Evolutionary conservation across 1,140 invertebrate species (phyloP).

Genomic region (Sycophila sp.): DNA sequence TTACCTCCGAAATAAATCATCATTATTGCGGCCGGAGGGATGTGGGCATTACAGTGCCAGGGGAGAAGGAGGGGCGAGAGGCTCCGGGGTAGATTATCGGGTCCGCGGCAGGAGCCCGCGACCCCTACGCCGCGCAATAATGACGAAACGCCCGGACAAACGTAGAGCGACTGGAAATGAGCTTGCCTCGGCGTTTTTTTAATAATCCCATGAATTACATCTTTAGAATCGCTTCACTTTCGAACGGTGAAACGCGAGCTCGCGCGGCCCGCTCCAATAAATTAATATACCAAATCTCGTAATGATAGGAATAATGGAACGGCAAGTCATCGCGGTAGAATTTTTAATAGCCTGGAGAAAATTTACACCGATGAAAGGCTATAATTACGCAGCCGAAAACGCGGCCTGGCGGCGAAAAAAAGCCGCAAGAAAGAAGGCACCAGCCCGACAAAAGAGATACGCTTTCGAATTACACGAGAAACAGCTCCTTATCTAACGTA

Average conservation of each 20-base stretch:
- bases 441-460: constrained; percentile 9
- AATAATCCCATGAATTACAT: no score
- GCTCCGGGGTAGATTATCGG: constrained; percentile 20
- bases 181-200: no score
- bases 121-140: not conserved
- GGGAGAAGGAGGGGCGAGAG: not conserved
- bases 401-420: not conserved
- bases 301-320: not conserved
- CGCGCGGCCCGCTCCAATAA: no score
- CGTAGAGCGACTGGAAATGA: not conserved
- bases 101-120: constrained; percentile 1
- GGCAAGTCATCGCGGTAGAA: constrained; percentile 23
- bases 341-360: not conserved
- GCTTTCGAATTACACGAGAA: constrained; percentile 33
- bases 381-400: constrained; percentile 24
- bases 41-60: constrained; percentile 57
- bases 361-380: constrained; percentile 16
- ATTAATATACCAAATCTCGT: no score
- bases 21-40: constrained; percentile 62
- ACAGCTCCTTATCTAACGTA: constrained; percentile 27
- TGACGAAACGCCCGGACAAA: constrained; percentile 16
- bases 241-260: no score
- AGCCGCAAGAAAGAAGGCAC: not conserved
- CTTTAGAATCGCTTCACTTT: no score
- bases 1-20: constrained; percentile 66